These are phyloP conservation scores for Percina caprodes DNA, from an alignment of 2,113 vertebrate genomes.

Conservation along the genomic window DNA sequence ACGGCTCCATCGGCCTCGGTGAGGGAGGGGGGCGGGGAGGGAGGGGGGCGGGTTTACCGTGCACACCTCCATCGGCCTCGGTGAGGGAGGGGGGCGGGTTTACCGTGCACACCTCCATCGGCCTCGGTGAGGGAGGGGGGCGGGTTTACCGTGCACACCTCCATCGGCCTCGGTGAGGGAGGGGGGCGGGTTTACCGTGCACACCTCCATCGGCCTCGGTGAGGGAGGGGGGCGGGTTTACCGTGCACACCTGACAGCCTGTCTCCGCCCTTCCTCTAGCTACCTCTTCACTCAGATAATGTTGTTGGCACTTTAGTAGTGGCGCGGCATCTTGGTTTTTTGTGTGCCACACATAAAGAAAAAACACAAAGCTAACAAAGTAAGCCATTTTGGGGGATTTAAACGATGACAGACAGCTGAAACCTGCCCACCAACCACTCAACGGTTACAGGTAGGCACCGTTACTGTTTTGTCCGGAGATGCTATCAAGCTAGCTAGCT, in stretches of 20 bases:
- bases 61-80: too few species aligned
- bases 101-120: too few species aligned
- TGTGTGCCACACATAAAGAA: background rate
- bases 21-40: too few species aligned
- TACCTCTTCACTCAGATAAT: background rate
- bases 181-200: too few species aligned
- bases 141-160: too few species aligned
- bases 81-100: too few species aligned
- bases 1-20: too few species aligned
- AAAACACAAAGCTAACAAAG: background rate
- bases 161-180: too few species aligned
- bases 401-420: conserved; percentile 47
- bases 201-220: too few species aligned
- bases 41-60: too few species aligned
- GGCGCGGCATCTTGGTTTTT: background rate
- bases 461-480: background rate
- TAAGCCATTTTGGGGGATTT: background rate
- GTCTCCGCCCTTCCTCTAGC: conserved; percentile 29
- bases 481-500: conserved; percentile 8
- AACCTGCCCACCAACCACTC: background rate
- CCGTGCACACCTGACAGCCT: conserved; percentile 49
- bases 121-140: too few species aligned
- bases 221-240: conserved; percentile 27
- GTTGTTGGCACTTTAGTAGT: background rate
- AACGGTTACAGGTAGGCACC: conserved; percentile 42